A percentile compares a stretch with the other conserved stretches of the same genome.
These are phyloP conservation scores for Empidonax traillii DNA, from an alignment of 2,113 vertebrate species.

Conservation along the genomic window DNA sequence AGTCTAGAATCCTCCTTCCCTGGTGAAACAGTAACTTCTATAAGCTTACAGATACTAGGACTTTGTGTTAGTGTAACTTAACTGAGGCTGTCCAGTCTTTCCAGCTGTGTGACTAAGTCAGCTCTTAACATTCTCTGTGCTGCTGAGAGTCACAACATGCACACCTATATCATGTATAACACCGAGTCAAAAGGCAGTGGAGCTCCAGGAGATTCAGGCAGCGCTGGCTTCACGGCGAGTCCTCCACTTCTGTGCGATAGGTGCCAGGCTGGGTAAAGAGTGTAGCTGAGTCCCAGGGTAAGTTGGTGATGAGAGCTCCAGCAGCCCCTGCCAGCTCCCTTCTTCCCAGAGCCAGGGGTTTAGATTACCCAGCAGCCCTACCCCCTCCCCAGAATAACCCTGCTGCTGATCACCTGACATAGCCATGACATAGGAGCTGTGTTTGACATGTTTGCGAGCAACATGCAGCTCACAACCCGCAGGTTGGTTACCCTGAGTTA, in stretches of 20 bases:
- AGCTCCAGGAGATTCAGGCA: not conserved
- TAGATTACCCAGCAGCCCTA: constrained; percentile 21
- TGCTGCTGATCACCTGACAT: constrained; percentile 9
- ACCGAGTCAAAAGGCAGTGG: not conserved
- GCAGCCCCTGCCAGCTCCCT: constrained; percentile 29
- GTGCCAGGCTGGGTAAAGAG: not conserved
- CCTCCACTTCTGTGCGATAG: not conserved
- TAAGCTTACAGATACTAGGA: not conserved
- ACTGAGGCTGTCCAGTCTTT: not conserved
- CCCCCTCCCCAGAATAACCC: not conserved
- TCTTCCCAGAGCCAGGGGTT: constrained; percentile 31
- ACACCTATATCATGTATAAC: not conserved
- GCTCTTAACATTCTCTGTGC: not conserved
- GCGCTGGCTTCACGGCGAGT: fast-evolving
- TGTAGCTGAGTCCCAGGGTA: not conserved
- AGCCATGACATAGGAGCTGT: constrained; percentile 8
- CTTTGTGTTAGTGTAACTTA: not conserved
- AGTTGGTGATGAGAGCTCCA: not conserved
- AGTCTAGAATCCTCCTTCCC: not conserved
- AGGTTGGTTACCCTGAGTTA: not conserved
- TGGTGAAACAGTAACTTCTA: not conserved
- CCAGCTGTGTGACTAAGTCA: not conserved
- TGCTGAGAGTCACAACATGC: not conserved
- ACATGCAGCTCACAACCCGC: not conserved
- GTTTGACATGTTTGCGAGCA: not conserved